Percentiles rank a stretch among this genome's conserved stretches.
Evolutionary conservation across 2,888 invertebrate species (phyloP).

Genomic region (Laothoe populi): DNA sequence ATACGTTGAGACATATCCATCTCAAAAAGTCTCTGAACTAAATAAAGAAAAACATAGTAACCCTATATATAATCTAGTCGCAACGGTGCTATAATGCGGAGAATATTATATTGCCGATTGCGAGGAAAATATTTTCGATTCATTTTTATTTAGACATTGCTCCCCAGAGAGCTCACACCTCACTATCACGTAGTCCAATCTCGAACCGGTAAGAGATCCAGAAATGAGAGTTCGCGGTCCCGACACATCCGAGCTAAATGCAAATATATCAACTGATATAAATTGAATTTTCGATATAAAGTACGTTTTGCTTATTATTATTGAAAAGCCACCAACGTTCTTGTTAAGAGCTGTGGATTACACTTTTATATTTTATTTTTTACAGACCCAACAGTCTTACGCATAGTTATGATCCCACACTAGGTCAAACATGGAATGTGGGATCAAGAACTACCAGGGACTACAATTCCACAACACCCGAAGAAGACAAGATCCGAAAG

Average conservation of each 20-base stretch:
- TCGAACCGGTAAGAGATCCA: slow-evolving; percentile 1
- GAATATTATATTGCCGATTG: not conserved
- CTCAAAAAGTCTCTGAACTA: too few relatives aligned
- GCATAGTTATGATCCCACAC: too few relatives aligned
- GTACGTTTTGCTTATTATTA: not conserved
- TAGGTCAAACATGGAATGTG: too few relatives aligned
- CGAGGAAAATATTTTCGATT: slow-evolving; percentile 9
- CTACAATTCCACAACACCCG: too few relatives aligned
- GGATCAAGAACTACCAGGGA: too few relatives aligned
- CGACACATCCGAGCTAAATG: not conserved
- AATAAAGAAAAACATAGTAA: too few relatives aligned
- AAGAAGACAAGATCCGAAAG: too few relatives aligned
- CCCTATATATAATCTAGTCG: too few relatives aligned
- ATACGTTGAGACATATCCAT: too few relatives aligned
- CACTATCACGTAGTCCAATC: slow-evolving; percentile 15
- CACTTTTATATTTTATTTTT: too few relatives aligned
- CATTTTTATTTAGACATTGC: slow-evolving; percentile 19
- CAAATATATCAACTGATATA: not conserved
- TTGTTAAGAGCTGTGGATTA: too few relatives aligned
- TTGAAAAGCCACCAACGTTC: not conserved
- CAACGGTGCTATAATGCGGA: not conserved
- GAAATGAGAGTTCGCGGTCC: slow-evolving; percentile 5
- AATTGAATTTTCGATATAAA: not conserved
- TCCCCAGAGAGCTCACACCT: slow-evolving; percentile 16
- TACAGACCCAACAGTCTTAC: too few relatives aligned